Evolutionary conservation across 2,888 invertebrate species (phyloP), one percentile per base, ranked within the genome.

Genomic region (Gortyna flavago): DNA sequence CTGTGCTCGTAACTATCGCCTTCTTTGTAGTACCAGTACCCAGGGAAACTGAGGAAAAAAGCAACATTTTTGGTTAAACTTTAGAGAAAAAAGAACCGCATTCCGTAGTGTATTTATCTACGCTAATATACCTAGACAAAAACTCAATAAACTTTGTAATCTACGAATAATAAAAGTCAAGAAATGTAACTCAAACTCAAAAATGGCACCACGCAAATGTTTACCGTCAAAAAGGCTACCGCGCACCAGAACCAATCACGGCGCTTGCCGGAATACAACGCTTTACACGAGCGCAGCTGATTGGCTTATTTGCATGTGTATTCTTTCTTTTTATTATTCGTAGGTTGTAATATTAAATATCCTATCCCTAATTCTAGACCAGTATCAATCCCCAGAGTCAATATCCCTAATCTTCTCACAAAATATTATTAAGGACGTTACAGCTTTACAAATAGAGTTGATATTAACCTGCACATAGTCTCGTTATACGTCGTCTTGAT

Each of bases 21-120:
- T 6, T 93, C 87, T 80, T 92, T 92, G 86, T 93, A 91, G 80
- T 98, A 97, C 92, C 99, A 97, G 94, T 98, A 99, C 90, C 99
- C 99, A 44, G 98, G 97, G 95, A 99, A 99, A 90, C 99, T 98
- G 91, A 9, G 51, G 51, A 51, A 51, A 51, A 51, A 7, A 8
- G 25, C 3, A 25, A 51, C 21, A 51, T 51, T 51, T 51, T 51
- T 51, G 9, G 51, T 57, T 57, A n/a, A 57, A 13, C n/a, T 57
- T 57, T 54, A n/a, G 11, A n/a, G 9, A 57, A 13, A 51, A 51
- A 7, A 25, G 8, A 51, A 25, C 44, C 51, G 21, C 51, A 21
- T 51, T n/a, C 13, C n/a, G 57, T n/a, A 13, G 13, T n/a, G 13
- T 13, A 57, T n/a, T n/a, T n/a, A 13, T 13, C 0, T n/a, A 13